A percentile compares a stretch with the other conserved stretches of the same genome.
Evolutionary conservation across 2,888 invertebrate species (phyloP).

Genomic region (Gnatocerus cornutus): DNA sequence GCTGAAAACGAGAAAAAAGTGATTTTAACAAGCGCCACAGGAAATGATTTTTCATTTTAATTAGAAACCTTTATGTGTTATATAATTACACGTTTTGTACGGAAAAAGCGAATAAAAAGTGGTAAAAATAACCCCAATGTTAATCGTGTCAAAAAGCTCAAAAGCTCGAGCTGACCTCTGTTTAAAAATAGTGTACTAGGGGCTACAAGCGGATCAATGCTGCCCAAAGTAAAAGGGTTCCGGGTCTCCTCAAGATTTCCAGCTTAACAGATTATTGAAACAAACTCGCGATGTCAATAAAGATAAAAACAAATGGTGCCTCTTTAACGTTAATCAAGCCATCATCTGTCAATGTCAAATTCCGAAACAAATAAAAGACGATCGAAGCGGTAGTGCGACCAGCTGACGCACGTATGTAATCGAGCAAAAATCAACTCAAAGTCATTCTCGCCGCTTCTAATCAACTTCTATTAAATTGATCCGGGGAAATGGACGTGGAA

Average conservation of each 20-base stretch:
- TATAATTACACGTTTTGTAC: slow-evolving; percentile 5
- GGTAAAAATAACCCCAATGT: slow-evolving; percentile 48
- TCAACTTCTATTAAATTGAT: too few relatives aligned
- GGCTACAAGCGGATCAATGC: slow-evolving; percentile 51
- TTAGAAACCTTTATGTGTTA: slow-evolving; percentile 8
- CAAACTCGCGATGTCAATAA: slow-evolving; percentile 16
- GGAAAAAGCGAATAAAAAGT: slow-evolving; percentile 24
- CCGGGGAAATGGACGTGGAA: neutral
- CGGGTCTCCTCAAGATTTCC: slow-evolving; percentile 41
- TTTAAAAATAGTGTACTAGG: slow-evolving; percentile 57
- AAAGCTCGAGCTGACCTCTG: slow-evolving; percentile 58
- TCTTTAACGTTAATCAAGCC: slow-evolving; percentile 43
- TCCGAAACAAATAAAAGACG: slow-evolving; percentile 13
- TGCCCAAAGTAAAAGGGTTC: slow-evolving; percentile 45
- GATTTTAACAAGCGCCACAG: neutral
- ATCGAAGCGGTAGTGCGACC: neutral
- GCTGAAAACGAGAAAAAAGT: slow-evolving; percentile 74
- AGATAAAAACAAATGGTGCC: slow-evolving; percentile 29
- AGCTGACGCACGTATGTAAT: neutral
- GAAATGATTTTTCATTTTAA: slow-evolving; percentile 6
- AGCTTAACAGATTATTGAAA: slow-evolving; percentile 31
- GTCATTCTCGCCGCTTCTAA: too few relatives aligned
- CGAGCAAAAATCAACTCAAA: neutral
- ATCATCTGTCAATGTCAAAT: slow-evolving; percentile 47
- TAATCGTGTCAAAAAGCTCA: slow-evolving; percentile 49